A percentile compares a stretch with the other conserved stretches of the same genome.
These are phyloP conservation scores for Folsomia manolachei DNA, from an alignment of 2,888 invertebrate genomes.

Conservation along the genomic window DNA sequence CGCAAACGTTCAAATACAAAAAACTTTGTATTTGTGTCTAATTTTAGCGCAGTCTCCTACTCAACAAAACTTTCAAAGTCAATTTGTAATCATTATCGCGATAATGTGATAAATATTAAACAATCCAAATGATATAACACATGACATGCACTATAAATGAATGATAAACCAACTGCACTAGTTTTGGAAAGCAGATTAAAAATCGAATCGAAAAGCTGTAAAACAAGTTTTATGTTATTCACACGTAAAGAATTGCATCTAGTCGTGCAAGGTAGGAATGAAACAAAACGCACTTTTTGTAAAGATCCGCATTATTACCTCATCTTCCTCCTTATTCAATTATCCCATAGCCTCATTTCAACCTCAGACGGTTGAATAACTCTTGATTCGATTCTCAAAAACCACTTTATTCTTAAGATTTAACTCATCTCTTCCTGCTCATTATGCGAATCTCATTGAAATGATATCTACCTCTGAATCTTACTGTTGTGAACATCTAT, in stretches of 20 bases:
- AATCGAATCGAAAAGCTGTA: not conserved
- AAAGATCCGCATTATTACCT: not conserved
- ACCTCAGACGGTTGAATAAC: not conserved
- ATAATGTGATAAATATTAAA: not conserved
- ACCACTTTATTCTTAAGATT: too few relatives aligned
- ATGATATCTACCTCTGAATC: not conserved
- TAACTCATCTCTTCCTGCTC: not conserved
- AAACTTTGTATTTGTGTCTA: too few relatives aligned
- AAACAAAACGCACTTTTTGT: not conserved
- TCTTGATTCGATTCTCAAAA: not conserved
- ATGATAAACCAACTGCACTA: not conserved
- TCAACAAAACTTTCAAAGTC: not conserved
- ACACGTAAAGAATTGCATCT: not conserved
- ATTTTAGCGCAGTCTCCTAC: not conserved
- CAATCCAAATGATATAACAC: not conserved
- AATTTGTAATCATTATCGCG: not conserved
- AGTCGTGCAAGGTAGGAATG: not conserved
- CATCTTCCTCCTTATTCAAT: not conserved
- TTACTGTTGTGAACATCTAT: too few relatives aligned
- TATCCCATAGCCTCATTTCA: not conserved
- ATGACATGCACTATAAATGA: too few relatives aligned
- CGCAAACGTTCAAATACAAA: too few relatives aligned
- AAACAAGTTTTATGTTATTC: not conserved
- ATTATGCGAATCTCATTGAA: not conserved
- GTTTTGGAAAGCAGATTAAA: not conserved